Conservation (phyloP, 1,140 invertebrate species). For the Musca vetustissima region DNA sequence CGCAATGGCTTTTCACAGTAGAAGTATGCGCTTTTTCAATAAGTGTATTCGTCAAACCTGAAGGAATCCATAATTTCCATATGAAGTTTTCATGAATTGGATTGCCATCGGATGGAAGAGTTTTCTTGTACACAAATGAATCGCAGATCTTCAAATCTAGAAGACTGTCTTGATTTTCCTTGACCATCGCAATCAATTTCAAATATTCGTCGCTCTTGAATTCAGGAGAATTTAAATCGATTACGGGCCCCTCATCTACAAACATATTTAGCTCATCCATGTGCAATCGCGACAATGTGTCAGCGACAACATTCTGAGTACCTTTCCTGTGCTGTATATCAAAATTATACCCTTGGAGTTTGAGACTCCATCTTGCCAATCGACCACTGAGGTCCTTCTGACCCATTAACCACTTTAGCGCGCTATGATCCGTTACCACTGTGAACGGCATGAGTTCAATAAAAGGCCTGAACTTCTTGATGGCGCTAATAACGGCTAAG, state of each 20-base stretch:
- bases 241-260: not conserved
- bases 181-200: not conserved
- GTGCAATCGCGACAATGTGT: not conserved
- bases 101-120: not conserved
- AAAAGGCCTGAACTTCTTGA: slow-evolving; percentile 55
- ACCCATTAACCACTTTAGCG: not conserved
- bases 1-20: too few species aligned
- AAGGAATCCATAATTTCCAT: not conserved
- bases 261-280: not conserved
- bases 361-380: not conserved
- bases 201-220: not conserved
- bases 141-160: not conserved
- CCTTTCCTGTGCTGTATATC: not conserved
- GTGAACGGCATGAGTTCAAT: slow-evolving; percentile 49
- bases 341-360: not conserved
- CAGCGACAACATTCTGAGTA: not conserved
- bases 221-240: not conserved
- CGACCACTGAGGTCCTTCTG: not conserved
- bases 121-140: not conserved
- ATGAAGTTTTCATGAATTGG: not conserved
- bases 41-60: too few species aligned
- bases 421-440: slow-evolving; percentile 43
- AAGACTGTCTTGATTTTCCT: not conserved
- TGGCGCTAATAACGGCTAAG: slow-evolving; percentile 52
- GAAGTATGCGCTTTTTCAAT: too few species aligned